Conservation (phyloP, 2,888 invertebrate species). For the Cyrtodaria siliqua region DNA sequence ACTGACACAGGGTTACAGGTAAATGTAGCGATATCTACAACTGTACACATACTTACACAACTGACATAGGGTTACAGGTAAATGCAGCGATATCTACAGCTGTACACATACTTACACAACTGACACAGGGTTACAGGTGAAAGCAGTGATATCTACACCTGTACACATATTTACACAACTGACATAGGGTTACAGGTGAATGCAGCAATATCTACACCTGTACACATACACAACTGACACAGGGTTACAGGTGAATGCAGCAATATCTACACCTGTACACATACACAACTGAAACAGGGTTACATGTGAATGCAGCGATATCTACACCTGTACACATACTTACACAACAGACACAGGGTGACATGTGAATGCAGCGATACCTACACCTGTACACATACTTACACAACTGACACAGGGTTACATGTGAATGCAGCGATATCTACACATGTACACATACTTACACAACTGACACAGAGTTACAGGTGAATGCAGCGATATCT, state of each 20-base stretch:
- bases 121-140: slow-evolving; percentile 87
- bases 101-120: slow-evolving; percentile 71
- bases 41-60: background rate
- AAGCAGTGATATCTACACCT: too few species aligned
- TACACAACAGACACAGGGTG: background rate
- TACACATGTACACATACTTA: slow-evolving; percentile 88
- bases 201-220: too few species aligned
- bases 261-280: background rate
- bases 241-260: background rate
- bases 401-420: slow-evolving; percentile 73
- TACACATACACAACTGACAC: too few species aligned
- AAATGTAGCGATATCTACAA: background rate
- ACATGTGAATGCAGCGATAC: background rate
- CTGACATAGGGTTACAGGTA: background rate
- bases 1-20: background rate
- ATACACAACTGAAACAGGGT: background rate
- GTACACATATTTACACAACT: too few species aligned
- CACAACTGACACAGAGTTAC: slow-evolving; percentile 84
- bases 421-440: slow-evolving; percentile 90
- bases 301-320: background rate
- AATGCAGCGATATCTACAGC: background rate
- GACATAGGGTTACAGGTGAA: too few species aligned
- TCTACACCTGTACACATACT: background rate
- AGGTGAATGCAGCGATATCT: slow-evolving; percentile 89
- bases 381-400: slow-evolving; percentile 51